Evolutionary conservation across 2,113 vertebrate species (phyloP).

Genomic region (Nibea albiflora): DNA sequence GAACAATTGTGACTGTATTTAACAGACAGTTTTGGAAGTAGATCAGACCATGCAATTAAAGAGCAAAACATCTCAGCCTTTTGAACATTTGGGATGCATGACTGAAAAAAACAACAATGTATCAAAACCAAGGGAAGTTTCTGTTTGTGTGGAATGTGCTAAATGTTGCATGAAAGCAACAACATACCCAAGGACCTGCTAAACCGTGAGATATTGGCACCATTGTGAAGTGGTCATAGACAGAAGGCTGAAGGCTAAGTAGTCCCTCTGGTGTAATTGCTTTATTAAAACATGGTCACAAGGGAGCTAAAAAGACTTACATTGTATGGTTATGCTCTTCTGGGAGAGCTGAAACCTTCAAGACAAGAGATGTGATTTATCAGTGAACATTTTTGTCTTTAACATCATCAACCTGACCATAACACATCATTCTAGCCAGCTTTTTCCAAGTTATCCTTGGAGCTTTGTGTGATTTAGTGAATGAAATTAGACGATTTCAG

Average conservation of each 20-base stretch:
- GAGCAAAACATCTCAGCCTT: background rate
- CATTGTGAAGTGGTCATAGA: background rate
- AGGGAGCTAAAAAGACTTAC: background rate
- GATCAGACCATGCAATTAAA: background rate
- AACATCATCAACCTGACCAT: background rate
- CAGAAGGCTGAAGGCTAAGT: constrained; percentile 12
- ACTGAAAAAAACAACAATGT: background rate
- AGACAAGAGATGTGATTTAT: background rate
- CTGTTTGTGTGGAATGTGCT: background rate
- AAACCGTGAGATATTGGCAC: constrained; percentile 5
- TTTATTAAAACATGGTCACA: constrained; percentile 7
- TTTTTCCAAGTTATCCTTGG: constrained; percentile 15
- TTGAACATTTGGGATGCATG: background rate
- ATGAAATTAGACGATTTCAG: background rate
- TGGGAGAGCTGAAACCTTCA: constrained; percentile 2
- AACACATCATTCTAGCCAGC: background rate
- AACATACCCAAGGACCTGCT: background rate
- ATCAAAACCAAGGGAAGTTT: background rate
- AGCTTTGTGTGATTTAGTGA: constrained; percentile 3
- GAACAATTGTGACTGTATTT: background rate
- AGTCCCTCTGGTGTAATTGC: background rate
- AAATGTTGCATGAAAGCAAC: constrained; percentile 22
- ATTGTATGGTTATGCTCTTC: background rate
- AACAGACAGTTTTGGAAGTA: background rate
- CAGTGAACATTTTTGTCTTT: background rate